phyloP scores from a whole-genome alignment of 1,140 invertebrate species.

The Drosophila nasuta region DNA sequence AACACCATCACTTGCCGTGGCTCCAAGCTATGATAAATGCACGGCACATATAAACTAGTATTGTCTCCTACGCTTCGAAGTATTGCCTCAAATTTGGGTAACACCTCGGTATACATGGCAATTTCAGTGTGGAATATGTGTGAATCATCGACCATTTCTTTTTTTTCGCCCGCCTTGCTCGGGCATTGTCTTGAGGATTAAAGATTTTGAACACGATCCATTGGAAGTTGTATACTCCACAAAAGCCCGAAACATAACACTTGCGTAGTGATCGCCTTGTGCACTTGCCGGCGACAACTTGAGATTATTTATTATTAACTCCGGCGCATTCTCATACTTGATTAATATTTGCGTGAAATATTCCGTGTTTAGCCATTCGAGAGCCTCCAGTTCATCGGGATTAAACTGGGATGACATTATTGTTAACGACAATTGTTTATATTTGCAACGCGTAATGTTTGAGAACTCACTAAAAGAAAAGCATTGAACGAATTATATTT shows the following conservation, averaged over 20 bases:
- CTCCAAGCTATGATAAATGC: constrained; percentile 36
- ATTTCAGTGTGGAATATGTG: constrained; percentile 56
- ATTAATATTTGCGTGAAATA: constrained; percentile 43
- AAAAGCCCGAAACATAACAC: constrained; percentile 53
- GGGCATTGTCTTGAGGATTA: constrained; percentile 59
- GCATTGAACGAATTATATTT: constrained; percentile 2
- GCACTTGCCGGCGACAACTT: constrained; percentile 51
- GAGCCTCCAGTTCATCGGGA: constrained; percentile 51
- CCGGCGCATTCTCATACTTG: constrained; percentile 28
- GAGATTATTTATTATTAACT: constrained; percentile 24
- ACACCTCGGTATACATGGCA: constrained; percentile 42
- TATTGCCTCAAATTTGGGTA: constrained; percentile 50
- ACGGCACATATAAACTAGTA: constrained; percentile 7
- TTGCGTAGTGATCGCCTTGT: constrained; percentile 66
- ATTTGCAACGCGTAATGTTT: not conserved
- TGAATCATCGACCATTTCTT: constrained; percentile 36
- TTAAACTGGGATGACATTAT: constrained; percentile 32
- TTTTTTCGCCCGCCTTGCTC: constrained; percentile 40
- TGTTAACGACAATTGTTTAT: not conserved
- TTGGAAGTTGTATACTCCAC: constrained; percentile 13
- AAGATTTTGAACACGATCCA: constrained; percentile 15
- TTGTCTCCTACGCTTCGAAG: constrained; percentile 31
- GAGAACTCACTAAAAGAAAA: not conserved
- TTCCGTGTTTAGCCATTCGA: constrained; percentile 43
- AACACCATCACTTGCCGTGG: constrained; percentile 49